A percentile compares a stretch with the other conserved stretches of the same genome.
Conservation (phyloP, 2,113 vertebrate species). For the Asarcornis scutulata region DNA sequence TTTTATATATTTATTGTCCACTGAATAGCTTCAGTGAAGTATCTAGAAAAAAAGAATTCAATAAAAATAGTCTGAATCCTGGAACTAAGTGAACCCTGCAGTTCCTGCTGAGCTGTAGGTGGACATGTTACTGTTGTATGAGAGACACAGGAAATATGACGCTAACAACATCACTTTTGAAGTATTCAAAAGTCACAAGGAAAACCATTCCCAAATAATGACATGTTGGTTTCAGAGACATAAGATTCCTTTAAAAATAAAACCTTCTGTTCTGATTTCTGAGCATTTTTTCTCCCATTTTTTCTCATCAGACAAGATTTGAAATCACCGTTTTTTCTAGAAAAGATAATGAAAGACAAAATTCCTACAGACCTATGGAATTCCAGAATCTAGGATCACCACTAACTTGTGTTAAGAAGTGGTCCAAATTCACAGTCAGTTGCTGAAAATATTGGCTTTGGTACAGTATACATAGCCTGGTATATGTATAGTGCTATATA, state of each 20-base stretch:
- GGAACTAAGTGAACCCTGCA: not conserved
- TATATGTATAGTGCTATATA: not conserved
- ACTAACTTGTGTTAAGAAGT: not conserved
- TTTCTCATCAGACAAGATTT: not conserved
- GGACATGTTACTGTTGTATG: not conserved
- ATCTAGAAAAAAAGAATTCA: not conserved
- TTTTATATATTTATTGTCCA: not conserved
- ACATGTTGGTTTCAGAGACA: not conserved
- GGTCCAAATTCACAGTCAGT: not conserved
- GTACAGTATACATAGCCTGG: not conserved
- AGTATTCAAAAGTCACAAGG: not conserved
- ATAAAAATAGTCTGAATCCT: not conserved
- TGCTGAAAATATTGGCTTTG: not conserved
- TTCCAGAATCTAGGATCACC: not conserved
- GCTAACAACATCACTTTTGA: not conserved
- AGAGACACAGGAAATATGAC: not conserved
- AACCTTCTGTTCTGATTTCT: not conserved
- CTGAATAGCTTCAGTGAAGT: not conserved
- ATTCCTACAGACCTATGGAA: not conserved
- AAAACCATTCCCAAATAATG: not conserved
- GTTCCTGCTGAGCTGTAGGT: not conserved
- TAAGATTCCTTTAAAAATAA: not conserved
- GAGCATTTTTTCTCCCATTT: not conserved
- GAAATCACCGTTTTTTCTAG: not conserved
- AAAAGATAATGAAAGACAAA: not conserved